Evolutionary conservation across 2,113 vertebrate species (phyloP), one percentile per base, ranked within the genome.

Genomic region (Vireo altiloquus): DNA sequence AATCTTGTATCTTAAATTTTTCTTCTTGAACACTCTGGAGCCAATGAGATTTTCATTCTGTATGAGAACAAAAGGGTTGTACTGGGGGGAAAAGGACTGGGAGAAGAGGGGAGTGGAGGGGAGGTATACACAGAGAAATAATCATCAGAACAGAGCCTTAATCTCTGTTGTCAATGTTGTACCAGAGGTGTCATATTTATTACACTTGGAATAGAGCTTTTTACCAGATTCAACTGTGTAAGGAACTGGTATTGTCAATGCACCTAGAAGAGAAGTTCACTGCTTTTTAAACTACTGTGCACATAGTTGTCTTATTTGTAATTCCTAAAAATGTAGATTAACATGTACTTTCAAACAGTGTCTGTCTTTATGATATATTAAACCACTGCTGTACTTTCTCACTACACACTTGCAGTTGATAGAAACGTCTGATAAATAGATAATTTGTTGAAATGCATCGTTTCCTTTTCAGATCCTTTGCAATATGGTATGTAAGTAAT

Each of bases 111-210:
- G 25, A 53, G 12, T 13, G 23, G 20, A 76, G 47, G 28, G 60
- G 44, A 68, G 23, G n/a, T 72, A 42, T 56, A 21, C 80, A 69
- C 86, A 95, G 81, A 94, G 66, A 93, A 92, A 90, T 74, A 81
- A 11, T 79, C 68, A 71, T 44, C 80, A 71, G 64, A 93, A 65
- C 82, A 95, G 65, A 95, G 76, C 75, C 95, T 92, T 96, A 82
- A 96, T 93, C 89, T 92, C 92, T 95, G 71, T 77, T 89, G 68
- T 95, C 76, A 92, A 44, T 83, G 87, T 91, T 91, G 85, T 95
- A 87, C 81, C 81, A 84, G 86, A 90, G 91, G 39, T 50, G 23
- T 96, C 93, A 88, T 31, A 13, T 92, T 97, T 68, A 78, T 95
- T 77, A 95, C 89, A 90, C 46, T 80, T 42, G 37, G 42, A 95